Conservation (phyloP, 2,888 invertebrate species). For the Ichneumoninae sp. region DNA sequence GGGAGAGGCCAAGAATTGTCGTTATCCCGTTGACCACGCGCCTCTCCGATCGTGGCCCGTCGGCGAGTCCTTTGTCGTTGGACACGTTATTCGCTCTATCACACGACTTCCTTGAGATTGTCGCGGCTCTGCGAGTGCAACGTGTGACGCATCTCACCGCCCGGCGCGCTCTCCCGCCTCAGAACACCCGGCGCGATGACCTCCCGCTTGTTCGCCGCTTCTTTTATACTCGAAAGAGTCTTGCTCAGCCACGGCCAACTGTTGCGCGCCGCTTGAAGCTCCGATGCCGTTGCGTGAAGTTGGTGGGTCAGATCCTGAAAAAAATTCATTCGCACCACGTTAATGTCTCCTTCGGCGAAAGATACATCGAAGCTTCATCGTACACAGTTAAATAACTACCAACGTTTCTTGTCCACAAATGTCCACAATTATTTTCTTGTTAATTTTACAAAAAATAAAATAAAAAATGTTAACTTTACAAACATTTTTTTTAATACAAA, state of each 20-base stretch:
- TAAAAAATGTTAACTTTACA: not conserved
- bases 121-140: conserved; percentile 82
- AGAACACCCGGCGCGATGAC: conserved; percentile 77
- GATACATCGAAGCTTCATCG: not conserved
- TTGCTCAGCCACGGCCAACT: conserved; percentile 98
- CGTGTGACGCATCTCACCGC: conserved; percentile 79
- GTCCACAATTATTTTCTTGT: not conserved
- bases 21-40: conserved; percentile 28
- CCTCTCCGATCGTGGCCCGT: conserved; percentile 54
- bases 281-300: conserved; percentile 92
- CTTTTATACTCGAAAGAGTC: conserved; percentile 92
- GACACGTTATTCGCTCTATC: conserved; percentile 68
- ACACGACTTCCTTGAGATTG: conserved; percentile 81
- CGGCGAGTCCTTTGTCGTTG: conserved; percentile 1
- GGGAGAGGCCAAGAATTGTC: conserved; percentile 11
- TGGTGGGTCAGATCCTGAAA: conserved; percentile 94
- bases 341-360: not conserved
- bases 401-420: not conserved
- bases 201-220: conserved; percentile 88
- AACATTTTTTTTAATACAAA: not conserved
- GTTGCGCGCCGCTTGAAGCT: conserved; percentile 89
- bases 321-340: not conserved
- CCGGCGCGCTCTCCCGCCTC: conserved; percentile 85
- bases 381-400: not conserved
- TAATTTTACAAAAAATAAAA: not conserved